A percentile compares a stretch with the other conserved stretches of the same genome.
Conservation (phyloP, 2,113 vertebrate species). For the Chroicocephalus ridibundus region DNA sequence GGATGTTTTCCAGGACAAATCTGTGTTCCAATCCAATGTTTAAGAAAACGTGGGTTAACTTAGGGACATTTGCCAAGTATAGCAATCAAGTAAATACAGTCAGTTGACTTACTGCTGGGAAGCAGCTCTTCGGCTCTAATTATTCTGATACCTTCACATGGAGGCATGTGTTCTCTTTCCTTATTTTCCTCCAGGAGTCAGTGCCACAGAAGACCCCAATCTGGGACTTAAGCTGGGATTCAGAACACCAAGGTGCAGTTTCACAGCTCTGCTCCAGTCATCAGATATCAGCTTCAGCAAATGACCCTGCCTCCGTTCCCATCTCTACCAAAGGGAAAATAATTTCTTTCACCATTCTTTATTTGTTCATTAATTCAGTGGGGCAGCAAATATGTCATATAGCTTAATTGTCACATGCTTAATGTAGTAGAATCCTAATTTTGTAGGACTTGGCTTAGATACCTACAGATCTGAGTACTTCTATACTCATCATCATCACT, state of each 20-base stretch:
- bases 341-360: background rate
- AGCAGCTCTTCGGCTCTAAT: background rate
- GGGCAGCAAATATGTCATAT: background rate
- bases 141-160: background rate
- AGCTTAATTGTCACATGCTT: background rate
- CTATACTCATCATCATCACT: background rate
- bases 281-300: background rate
- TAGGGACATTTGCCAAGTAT: background rate
- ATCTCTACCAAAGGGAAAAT: background rate
- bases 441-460: background rate
- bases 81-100: background rate
- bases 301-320: background rate
- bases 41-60: background rate
- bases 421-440: background rate
- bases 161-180: background rate
- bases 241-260: background rate
- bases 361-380: background rate
- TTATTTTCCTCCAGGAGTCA: background rate
- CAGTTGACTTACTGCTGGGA: background rate
- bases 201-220: background rate
- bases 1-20: background rate
- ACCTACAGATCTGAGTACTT: background rate
- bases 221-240: background rate
- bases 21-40: background rate
- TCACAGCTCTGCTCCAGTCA: background rate